Evolutionary conservation across 2,888 invertebrate genomes (phyloP).

Genomic region (Trilocha varians): DNA sequence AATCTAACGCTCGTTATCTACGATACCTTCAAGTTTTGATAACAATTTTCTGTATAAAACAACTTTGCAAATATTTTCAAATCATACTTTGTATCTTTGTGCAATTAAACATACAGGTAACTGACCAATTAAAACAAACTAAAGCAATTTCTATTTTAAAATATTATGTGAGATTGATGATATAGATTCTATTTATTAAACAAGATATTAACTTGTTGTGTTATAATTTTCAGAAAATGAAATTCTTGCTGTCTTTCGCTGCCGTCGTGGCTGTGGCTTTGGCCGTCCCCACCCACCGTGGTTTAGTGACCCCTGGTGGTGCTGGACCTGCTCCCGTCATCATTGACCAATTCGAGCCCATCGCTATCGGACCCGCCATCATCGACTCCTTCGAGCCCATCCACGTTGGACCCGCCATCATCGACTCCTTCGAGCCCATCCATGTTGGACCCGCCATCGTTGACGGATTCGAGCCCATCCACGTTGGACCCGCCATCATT

Average conservation of each 20-base stretch:
- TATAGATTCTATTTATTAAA: too few species aligned
- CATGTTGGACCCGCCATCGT: slow-evolving; percentile 21
- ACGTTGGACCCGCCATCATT: slow-evolving; percentile 8
- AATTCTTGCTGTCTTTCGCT: slow-evolving; percentile 11
- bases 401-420: slow-evolving; percentile 10
- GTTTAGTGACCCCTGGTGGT: neutral
- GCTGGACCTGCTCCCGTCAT: slow-evolving; percentile 15
- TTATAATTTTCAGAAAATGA: slow-evolving; percentile 1
- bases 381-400: slow-evolving; percentile 7
- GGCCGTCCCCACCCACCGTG: slow-evolving; percentile 9
- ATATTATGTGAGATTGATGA: too few species aligned
- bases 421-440: slow-evolving; percentile 11
- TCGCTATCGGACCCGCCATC: slow-evolving; percentile 11
- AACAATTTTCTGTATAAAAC: too few species aligned
- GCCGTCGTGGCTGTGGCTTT: slow-evolving; percentile 12
- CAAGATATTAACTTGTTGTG: too few species aligned
- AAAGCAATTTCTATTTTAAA: too few species aligned
- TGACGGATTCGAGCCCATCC: slow-evolving; percentile 11
- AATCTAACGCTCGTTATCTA: too few species aligned
- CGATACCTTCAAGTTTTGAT: too few species aligned
- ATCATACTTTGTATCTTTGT: too few species aligned
- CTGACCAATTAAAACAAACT: too few species aligned
- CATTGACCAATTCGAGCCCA: slow-evolving; percentile 31
- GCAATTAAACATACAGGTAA: too few species aligned
- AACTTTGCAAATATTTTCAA: too few species aligned